Base-by-base conservation (phyloP, 2,888 invertebrate genomes). In the Caenorhabditis japonica region DNA sequence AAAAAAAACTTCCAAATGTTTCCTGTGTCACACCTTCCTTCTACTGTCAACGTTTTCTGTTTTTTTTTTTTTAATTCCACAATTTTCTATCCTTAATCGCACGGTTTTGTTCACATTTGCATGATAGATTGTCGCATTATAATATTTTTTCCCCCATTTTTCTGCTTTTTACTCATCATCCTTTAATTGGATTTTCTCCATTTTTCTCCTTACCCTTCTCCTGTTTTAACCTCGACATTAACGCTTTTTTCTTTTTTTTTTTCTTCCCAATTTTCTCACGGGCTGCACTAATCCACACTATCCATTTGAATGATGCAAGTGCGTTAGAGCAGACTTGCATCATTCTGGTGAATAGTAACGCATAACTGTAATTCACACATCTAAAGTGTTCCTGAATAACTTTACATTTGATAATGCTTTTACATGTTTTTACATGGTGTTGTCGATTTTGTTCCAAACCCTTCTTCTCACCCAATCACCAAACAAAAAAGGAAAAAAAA, bases 231-330 rank as follows among this genome's bases (percentile, higher is more conserved):
- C 30, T 30, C 17, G 44, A 23, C 10, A 52, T 44, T 19, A 17
- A n/a, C 34, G 12, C 17, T 27, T 39, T 49, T 49, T 15, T 49
- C 34, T 56, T 21, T 23, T 47, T 4, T 15, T 13, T n/a, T 46
- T 15, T 33, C 15, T 30, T 17, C 23, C 27, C 34, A n/a, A 15
- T 21, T 47, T 47, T 47, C 47, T 8, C 23, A 43, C 49, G 49
- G 64, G 64, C 64, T 64, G 64, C 64, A 64, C 64, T 64, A 64
- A 64, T 64, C 64, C 64, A 64, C 64, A n/a, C 33, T 39, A 41
- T 30, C 15, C 8, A 30, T 5, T 10, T 15, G n/a, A n/a, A n/a
- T n/a, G n/a, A n/a, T n/a, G n/a, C n/a, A n/a, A n/a, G n/a, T n/a
- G n/a, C n/a, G n/a, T n/a, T n/a, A n/a, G n/a, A n/a, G 8, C 30